Evolutionary conservation across 2,888 invertebrate genomes (phyloP), one percentile per base, ranked within the genome.

Genomic region (Melanargia galathea): DNA sequence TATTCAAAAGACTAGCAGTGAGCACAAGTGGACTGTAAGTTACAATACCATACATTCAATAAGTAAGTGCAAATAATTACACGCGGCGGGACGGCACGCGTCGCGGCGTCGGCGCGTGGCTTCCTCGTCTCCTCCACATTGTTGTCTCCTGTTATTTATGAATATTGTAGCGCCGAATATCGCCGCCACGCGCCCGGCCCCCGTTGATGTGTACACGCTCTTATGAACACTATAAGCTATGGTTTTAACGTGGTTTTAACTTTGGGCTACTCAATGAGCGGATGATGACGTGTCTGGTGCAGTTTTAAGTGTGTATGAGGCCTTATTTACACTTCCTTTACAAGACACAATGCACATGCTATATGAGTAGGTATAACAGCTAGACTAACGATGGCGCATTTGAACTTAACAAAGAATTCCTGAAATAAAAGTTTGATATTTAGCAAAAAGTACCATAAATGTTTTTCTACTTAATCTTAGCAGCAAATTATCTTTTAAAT

Each of bases 71-170:
- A 79, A 83, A 84, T 87, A 85, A 88, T 89, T 84, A 86, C 78
- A 82, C 80, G 80, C 78, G 84, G 83, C 83, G 77, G 76, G 68
- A 52, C 60, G 67, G 72, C 83, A 81, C 80, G 81, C 78, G 79
- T 64, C 76, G 74, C 69, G 73, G 75, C 77, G 70, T 63, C 64
- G 80, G 64, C 85, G 78, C 83, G 84, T 82, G 86, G 64, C 81
- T 69, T 71, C 72, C 74, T 68, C 68, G 71, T 73, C 75, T 68
- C 68, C 43, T 45, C 48, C 70, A 71, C 75, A 83, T 85, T 87
- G 84, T 87, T 80, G 78, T 78, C 48, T 76, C 69, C 69, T 75
- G 81, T 87, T 89, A 90, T 90, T 90, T 90, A 90, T 90, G 90
- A 86, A 89, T 87, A 90, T 88, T 83, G 87, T 86, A 83, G 78